Conservation (phyloP, 2,113 vertebrate genomes). For the Clarias magur region DNA sequence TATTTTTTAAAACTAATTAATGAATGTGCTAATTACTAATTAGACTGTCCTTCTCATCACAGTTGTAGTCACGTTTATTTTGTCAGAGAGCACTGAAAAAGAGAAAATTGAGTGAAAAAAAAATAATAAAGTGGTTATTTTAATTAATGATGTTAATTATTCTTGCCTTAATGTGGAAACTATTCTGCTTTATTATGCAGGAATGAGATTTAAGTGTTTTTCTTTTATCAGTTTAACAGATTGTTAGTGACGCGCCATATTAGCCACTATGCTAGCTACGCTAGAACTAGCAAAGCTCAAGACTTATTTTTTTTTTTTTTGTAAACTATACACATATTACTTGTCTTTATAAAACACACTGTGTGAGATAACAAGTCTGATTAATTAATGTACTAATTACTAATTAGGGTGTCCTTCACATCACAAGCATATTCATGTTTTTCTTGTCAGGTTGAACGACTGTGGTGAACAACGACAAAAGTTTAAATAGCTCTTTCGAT, state of each 20-base stretch:
- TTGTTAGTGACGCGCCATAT: not conserved
- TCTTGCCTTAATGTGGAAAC: too few relatives aligned
- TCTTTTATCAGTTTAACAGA: too few relatives aligned
- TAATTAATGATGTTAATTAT: not conserved
- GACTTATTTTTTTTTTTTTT: not conserved
- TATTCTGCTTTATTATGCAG: too few relatives aligned
- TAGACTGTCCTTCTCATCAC: too few relatives aligned
- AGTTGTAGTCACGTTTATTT: not conserved
- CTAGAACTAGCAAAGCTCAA: not conserved
- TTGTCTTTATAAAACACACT: not conserved
- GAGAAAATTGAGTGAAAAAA: too few relatives aligned
- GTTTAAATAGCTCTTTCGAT: too few relatives aligned
- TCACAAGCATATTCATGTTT: not conserved
- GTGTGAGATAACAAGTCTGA: not conserved
- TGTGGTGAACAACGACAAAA: not conserved
- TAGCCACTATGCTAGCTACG: not conserved
- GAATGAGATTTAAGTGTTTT: not conserved
- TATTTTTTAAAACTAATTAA: too few relatives aligned
- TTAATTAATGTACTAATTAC: too few relatives aligned
- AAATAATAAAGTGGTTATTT: too few relatives aligned
- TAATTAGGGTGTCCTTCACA: too few relatives aligned
- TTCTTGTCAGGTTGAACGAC: not conserved
- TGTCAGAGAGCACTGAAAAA: not conserved
- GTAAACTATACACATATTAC: not conserved
- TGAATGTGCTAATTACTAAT: too few relatives aligned